phyloP scores from a whole-genome alignment of 2,797 vertebrate species.

The Phalloptychus januarius region DNA sequence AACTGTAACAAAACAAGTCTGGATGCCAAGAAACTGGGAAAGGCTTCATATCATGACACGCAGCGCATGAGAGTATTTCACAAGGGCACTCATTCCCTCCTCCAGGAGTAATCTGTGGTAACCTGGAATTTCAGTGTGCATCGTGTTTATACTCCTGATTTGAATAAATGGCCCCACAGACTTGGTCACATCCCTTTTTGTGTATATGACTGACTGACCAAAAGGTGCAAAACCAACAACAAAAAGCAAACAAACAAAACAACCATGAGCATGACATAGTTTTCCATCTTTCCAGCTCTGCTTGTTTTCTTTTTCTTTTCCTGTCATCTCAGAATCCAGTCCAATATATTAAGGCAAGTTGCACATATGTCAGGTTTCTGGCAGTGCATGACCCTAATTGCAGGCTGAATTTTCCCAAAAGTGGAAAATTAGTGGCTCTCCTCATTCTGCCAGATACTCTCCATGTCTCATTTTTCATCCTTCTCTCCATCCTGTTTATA shows the following conservation, averaged over 20 bases:
- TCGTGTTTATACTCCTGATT: constrained; percentile 30
- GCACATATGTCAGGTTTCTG: constrained; percentile 57
- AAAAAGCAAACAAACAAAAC: constrained; percentile 1
- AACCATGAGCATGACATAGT: constrained; percentile 21
- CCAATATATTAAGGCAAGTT: constrained; percentile 43
- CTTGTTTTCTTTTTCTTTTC: constrained; percentile 38
- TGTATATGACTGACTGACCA: background rate
- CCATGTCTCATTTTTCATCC: constrained; percentile 39
- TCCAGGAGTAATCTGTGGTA: constrained; percentile 13
- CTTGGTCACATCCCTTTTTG: constrained; percentile 25
- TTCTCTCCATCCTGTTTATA: constrained; percentile 53
- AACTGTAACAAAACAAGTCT: background rate
- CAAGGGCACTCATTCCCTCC: constrained; percentile 24
- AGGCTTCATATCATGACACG: background rate
- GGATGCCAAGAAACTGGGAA: background rate
- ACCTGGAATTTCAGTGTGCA: constrained; percentile 39
- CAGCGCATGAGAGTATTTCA: background rate
- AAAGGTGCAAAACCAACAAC: constrained; percentile 34
- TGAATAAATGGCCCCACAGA: constrained; percentile 34
- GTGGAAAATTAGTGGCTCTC: constrained; percentile 63
- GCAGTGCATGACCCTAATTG: constrained; percentile 52
- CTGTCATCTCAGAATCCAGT: constrained; percentile 6
- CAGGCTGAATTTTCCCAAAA: constrained; percentile 53
- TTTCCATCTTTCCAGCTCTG: constrained; percentile 25
- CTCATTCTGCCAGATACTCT: constrained; percentile 46